Percentiles rank a stretch among this genome's conserved stretches.
Evolutionary conservation across 2,797 vertebrate species (phyloP).

Genomic region (Schizopygopsis pylzovi): DNA sequence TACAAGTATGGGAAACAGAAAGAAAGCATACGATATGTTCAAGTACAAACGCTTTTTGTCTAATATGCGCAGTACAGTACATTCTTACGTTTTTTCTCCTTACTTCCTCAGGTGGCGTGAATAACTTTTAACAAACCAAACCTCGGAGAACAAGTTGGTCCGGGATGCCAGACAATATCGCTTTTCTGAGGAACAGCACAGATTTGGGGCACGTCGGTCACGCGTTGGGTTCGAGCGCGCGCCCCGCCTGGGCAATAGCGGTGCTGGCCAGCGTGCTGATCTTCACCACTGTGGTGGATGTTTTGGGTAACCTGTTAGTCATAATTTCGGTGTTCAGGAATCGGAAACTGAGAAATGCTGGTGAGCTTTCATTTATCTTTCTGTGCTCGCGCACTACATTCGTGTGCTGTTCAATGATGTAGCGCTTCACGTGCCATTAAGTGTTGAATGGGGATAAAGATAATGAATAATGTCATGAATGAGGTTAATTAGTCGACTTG

Average conservation of each 20-base stretch:
- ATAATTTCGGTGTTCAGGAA: constrained; percentile 79
- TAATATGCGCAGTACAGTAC: neutral
- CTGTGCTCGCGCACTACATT: neutral
- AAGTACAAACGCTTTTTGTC: neutral
- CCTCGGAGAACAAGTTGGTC: constrained; percentile 32
- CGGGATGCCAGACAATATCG: constrained; percentile 73
- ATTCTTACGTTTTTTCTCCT: neutral
- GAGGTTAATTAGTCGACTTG: constrained; percentile 3
- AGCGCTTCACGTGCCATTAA: constrained; percentile 14
- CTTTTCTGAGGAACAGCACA: constrained; percentile 66
- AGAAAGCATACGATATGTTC: no score
- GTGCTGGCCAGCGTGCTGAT: constrained; percentile 77
- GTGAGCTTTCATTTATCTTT: constrained; percentile 65
- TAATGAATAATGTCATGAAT: constrained; percentile 35
- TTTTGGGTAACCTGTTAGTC: constrained; percentile 79
- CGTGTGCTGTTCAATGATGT: neutral
- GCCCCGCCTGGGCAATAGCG: constrained; percentile 74
- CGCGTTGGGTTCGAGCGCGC: constrained; percentile 66
- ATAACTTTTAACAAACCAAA: constrained; percentile 1
- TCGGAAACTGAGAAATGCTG: constrained; percentile 79
- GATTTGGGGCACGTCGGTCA: constrained; percentile 55
- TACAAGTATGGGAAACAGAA: constrained; percentile 23
- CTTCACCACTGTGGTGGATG: constrained; percentile 78
- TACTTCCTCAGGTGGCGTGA: constrained; percentile 18
- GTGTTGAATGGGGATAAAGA: constrained; percentile 9